phyloP scores from a whole-genome alignment of 2,797 vertebrate genomes.

The Nasua narica region DNA sequence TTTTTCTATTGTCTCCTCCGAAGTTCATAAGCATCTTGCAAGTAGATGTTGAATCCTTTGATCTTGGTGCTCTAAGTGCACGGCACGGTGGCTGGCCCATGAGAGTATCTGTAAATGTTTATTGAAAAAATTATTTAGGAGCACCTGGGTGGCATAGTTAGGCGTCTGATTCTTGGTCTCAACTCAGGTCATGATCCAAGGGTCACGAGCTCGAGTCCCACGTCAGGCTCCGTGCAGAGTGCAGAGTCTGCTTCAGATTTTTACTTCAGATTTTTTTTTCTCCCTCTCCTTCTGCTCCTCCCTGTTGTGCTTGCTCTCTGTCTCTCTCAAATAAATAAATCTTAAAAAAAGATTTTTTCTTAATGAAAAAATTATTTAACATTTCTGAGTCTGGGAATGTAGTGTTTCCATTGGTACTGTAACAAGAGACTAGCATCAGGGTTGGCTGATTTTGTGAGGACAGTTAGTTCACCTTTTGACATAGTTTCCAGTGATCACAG shows the following conservation, averaged over 20 bases:
- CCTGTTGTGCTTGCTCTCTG: neutral
- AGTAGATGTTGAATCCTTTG: neutral
- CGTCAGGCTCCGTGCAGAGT: no score
- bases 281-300: neutral
- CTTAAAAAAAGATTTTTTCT: neutral
- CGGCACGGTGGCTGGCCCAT: neutral
- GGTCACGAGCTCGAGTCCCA: neutral
- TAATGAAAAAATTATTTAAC: neutral
- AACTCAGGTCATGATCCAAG: neutral
- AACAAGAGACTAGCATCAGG: neutral
- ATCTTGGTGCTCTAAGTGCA: neutral
- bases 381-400: neutral
- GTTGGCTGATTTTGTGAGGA: neutral
- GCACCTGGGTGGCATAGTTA: neutral
- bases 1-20: neutral
- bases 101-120: neutral
- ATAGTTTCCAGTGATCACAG: neutral
- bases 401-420: neutral
- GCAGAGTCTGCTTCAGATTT: neutral
- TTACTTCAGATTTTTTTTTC: neutral
- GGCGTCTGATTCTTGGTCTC: neutral
- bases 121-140: neutral
- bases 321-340: neutral
- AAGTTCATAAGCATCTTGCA: neutral
- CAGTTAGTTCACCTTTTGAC: neutral